phyloP scores from a whole-genome alignment of 2,888 invertebrate genomes.

The Herminia tarsipennalis region DNA sequence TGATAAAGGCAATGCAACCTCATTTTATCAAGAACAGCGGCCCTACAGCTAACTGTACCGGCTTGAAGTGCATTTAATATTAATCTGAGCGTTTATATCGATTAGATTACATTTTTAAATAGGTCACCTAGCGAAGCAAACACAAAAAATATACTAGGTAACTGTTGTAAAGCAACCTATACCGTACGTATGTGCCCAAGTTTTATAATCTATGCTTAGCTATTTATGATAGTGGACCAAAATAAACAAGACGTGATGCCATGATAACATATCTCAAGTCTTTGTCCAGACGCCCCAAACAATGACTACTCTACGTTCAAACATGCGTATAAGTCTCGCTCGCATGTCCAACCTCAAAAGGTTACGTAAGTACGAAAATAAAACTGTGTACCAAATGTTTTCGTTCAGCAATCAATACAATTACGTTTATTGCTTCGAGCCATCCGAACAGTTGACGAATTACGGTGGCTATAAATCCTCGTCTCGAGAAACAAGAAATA shows the following conservation, averaged over 20 bases:
- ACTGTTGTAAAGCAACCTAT: conserved; percentile 57
- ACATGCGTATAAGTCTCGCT: conserved; percentile 5
- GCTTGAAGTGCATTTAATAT: conserved; percentile 32
- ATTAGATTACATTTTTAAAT: conserved; percentile 33
- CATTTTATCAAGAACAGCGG: conserved; percentile 13
- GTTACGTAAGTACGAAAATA: conserved; percentile 26
- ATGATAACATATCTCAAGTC: conserved; percentile 48
- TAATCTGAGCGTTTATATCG: conserved; percentile 28
- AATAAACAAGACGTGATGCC: conserved; percentile 45
- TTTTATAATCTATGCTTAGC: too few relatives aligned
- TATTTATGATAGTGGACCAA: too few relatives aligned
- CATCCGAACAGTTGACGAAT: conserved; percentile 3
- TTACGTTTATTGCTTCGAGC: conserved; percentile 29
- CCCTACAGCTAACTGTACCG: neutral
- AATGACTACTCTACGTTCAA: conserved; percentile 27
- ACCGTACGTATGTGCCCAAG: too few relatives aligned
- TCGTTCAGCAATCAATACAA: conserved; percentile 36
- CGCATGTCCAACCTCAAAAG: conserved; percentile 19
- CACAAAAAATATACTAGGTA: neutral
- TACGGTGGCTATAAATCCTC: too few relatives aligned
- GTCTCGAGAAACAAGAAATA: too few relatives aligned
- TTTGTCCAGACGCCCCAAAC: conserved; percentile 24
- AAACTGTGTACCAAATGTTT: conserved; percentile 18
- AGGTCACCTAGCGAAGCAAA: conserved; percentile 23
- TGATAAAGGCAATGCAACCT: conserved; percentile 18